Base-by-base conservation (phyloP, 2,113 vertebrate species). In the Tauraco erythrolophus region DNA sequence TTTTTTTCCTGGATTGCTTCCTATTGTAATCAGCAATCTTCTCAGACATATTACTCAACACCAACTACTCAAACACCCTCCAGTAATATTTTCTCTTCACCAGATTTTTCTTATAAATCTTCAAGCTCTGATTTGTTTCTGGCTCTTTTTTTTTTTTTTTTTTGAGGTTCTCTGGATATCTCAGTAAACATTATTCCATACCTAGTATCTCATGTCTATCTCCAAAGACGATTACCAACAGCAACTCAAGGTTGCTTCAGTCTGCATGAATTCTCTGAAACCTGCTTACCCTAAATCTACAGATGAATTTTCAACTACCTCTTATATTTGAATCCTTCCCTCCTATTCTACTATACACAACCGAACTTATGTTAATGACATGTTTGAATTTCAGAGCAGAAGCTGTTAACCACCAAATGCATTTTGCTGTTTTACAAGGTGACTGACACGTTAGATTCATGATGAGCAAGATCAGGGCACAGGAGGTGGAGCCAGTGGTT, bases 401-500 rank as follows among this genome's bases (percentile, higher is more conserved):
- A 0, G 1, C 18, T 72, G 18, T 15, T 74, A 76, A 66, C 39
- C 9, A 35, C 14, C 11, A 13, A 2, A 21, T 53, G 14, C 1
- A 4, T 48, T 91, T 78, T 70, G 22, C 17, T 48, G 46, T 28
- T 93, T 87, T 58, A 51, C 25, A 48, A 60, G 9, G 5, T 35
- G 27, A 8, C 5, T 80, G 10, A n/a, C 2, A 15, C 58, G 9
- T 25, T 71, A 61, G 16, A 57, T 62, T 68, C 25, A 57, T 16
- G 13, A 60, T 0, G 3, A 79, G 39, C 3, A 43, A 22, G 17
- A 72, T 61, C 9, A 37, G 15, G 10, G 7, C 43, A 4, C 10
- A 75, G 39, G 28, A 71, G 17, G 3, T 48, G 19, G 19, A 88
- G 27, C 5, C 21, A 45, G 25, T 39, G 10, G 2, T 2, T 80